These are phyloP conservation scores for Aleiodes leptofemur DNA, from an alignment of 2,888 invertebrate species.

Conservation along the genomic window DNA sequence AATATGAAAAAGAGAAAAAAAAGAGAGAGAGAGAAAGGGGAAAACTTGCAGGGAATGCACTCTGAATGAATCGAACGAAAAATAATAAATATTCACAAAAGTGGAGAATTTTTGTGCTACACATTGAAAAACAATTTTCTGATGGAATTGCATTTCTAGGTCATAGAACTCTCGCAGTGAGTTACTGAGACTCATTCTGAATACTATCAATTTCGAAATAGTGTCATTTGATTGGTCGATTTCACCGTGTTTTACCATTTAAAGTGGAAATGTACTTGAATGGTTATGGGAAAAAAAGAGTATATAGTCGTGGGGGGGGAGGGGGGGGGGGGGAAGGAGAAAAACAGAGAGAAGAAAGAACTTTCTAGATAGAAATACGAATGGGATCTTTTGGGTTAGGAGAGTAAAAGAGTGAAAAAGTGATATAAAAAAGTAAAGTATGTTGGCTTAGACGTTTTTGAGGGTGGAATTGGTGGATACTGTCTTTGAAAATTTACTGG, in stretches of 20 bases:
- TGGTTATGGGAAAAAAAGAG: slow-evolving; percentile 14
- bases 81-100: slow-evolving; percentile 3
- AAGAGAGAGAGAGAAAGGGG: too few species aligned
- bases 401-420: slow-evolving; percentile 5
- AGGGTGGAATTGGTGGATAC: background rate
- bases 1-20: too few species aligned
- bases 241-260: slow-evolving; percentile 14
- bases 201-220: slow-evolving; percentile 25
- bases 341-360: slow-evolving; percentile 10
- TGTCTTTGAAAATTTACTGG: slow-evolving; percentile 50
- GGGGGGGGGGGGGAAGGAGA: background rate
- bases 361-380: background rate
- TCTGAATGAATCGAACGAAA: background rate
- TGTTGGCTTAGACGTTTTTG: slow-evolving; percentile 8
- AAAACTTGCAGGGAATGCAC: too few species aligned
- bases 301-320: background rate
- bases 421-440: background rate
- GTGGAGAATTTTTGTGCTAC: background rate
- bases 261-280: slow-evolving; percentile 18
- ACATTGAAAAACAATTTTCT: slow-evolving; percentile 7
- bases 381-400: background rate
- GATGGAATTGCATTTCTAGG: slow-evolving; percentile 21
- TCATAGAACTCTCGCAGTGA: slow-evolving; percentile 12
- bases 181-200: slow-evolving; percentile 4
- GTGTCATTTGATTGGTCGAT: slow-evolving; percentile 28